Evolutionary conservation across 37 sponge, comb jelly and placozoan species (phyloP).

Genomic region (Mnemiopsis leidyi): DNA sequence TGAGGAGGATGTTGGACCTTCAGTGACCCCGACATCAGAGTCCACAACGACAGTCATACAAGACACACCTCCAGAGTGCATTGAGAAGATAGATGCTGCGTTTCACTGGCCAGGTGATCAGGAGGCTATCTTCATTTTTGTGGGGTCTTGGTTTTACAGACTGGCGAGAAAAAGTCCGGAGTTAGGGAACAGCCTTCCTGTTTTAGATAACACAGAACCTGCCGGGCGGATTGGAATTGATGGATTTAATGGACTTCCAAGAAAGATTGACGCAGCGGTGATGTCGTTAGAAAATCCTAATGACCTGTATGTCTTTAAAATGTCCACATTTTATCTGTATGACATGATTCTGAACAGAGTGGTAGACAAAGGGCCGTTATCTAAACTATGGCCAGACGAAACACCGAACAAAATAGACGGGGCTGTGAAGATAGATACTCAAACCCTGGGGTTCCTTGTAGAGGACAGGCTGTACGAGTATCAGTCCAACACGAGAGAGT

Average conservation of each 20-base stretch:
- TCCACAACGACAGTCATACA: neutral
- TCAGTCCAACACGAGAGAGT: neutral
- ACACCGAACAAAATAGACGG: conserved; percentile 1
- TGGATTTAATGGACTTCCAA: neutral
- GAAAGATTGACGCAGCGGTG: conserved; percentile 14
- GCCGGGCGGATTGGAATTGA: conserved; percentile 8
- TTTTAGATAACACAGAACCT: neutral
- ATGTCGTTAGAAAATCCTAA: neutral
- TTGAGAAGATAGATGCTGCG: neutral
- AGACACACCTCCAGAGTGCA: conserved; percentile 1
- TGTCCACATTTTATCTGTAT: neutral
- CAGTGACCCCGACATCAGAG: neutral
- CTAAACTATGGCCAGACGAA: conserved; percentile 3
- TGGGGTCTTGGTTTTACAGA: conserved; percentile 29
- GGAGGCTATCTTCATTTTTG: neutral
- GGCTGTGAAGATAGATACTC: neutral
- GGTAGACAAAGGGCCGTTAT: neutral
- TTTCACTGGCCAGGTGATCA: neutral
- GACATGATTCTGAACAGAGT: neutral
- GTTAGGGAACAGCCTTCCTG: neutral
- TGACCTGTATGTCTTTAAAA: neutral
- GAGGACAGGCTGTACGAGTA: conserved; percentile 4
- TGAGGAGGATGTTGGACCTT: neutral
- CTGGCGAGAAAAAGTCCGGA: neutral
- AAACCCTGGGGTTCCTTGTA: conserved; percentile 5